Evolutionary conservation across 92 coral and sea anemone species (phyloP).

Genomic region (Bergia puertoricense): DNA sequence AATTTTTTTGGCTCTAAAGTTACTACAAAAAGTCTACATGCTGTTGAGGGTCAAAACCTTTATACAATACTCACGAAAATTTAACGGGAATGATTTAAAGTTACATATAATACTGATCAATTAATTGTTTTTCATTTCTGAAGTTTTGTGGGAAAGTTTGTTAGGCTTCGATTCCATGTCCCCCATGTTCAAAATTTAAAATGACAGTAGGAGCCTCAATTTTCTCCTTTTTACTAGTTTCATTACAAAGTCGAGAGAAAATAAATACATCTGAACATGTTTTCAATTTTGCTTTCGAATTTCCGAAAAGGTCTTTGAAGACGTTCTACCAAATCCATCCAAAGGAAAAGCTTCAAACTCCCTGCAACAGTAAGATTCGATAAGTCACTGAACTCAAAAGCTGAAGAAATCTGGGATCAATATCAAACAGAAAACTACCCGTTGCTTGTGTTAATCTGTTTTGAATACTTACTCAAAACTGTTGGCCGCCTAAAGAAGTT

Average conservation of each 20-base stretch:
- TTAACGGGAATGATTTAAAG: background rate
- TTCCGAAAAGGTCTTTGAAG: background rate
- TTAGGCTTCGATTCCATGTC: background rate
- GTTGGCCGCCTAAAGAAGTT: constrained; percentile 8
- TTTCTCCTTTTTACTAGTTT: background rate
- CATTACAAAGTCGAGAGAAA: background rate
- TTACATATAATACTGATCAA: background rate
- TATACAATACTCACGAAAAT: background rate
- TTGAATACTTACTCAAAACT: constrained; percentile 8
- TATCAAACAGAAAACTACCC: background rate
- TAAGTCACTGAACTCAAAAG: constrained; percentile 14
- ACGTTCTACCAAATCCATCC: no score
- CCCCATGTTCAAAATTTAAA: background rate
- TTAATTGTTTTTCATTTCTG: background rate
- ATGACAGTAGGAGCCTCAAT: background rate
- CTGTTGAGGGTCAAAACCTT: no score
- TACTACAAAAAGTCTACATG: no score
- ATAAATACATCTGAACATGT: background rate
- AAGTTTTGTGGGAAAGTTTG: background rate
- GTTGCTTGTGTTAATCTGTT: constrained; percentile 11
- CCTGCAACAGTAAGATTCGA: background rate
- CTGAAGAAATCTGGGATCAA: background rate
- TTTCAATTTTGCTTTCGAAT: background rate
- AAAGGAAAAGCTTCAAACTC: background rate
- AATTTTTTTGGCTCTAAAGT: no score